These are phyloP conservation scores for Condylura cristata DNA, from an alignment of 2,113 vertebrate genomes.

Conservation along the genomic window DNA sequence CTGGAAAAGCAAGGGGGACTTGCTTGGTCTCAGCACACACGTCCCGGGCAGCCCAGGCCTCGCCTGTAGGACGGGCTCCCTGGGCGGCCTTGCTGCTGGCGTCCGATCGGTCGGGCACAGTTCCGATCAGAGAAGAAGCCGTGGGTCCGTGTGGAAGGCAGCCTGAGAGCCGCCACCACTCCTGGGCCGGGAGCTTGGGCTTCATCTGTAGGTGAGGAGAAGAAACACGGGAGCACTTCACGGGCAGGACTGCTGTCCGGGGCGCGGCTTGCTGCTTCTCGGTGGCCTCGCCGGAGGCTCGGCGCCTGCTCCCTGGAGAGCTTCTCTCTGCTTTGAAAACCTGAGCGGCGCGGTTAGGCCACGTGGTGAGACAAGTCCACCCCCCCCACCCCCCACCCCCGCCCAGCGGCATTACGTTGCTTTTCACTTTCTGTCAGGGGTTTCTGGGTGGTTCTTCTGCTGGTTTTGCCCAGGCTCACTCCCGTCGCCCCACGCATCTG, in stretches of 20 bases:
- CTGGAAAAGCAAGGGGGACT: slow-evolving; percentile 48
- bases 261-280: no score
- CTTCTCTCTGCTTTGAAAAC: neutral
- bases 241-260: neutral
- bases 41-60: slow-evolving; percentile 45
- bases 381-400: no score
- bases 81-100: neutral
- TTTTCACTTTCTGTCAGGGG: neutral
- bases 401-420: no score
- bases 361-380: neutral
- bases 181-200: neutral
- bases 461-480: neutral
- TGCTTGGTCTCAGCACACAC: slow-evolving; percentile 28
- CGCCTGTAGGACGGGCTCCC: slow-evolving; percentile 19
- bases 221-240: neutral
- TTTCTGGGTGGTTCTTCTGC: neutral
- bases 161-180: neutral
- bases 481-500: neutral
- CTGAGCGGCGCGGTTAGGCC: neutral
- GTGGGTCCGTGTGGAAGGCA: slow-evolving; percentile 45
- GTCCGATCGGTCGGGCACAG: neutral
- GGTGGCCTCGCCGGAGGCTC: no score
- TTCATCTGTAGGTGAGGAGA: neutral
- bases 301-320: neutral
- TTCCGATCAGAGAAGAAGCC: neutral